phyloP scores from a whole-genome alignment of 1,140 invertebrate genomes.

The Agrypnia vestita region DNA sequence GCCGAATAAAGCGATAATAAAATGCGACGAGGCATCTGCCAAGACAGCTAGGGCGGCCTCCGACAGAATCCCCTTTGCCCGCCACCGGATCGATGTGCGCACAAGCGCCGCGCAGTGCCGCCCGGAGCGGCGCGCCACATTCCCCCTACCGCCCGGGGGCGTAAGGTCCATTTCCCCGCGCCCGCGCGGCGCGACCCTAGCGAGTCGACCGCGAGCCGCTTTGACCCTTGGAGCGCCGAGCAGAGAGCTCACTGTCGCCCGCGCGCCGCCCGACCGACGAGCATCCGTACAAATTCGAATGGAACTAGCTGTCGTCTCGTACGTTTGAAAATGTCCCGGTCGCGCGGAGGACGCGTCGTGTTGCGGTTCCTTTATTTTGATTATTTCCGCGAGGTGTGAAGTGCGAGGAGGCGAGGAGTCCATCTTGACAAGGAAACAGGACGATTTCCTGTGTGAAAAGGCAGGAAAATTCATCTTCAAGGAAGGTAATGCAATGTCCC shows the following conservation, averaged over 20 bases:
- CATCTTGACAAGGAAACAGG: neutral
- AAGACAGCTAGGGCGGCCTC: constrained; percentile 1
- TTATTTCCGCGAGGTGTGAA: neutral
- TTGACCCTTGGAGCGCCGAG: neutral
- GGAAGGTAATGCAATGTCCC: constrained; percentile 15
- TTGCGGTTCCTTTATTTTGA: constrained; percentile 28
- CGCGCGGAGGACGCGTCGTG: constrained; percentile 21
- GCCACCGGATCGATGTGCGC: constrained; percentile 36
- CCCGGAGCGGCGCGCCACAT: neutral
- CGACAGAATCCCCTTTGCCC: constrained; percentile 21
- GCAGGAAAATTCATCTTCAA: constrained; percentile 35
- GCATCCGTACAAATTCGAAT: constrained; percentile 42
- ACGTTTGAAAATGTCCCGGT: constrained; percentile 7
- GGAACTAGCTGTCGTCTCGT: constrained; percentile 1
- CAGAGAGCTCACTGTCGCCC: neutral
- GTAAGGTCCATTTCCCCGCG: neutral
- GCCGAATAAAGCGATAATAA: neutral
- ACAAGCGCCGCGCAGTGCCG: constrained; percentile 27
- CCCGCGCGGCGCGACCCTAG: constrained; percentile 5
- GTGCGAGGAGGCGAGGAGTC: neutral
- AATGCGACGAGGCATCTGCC: neutral
- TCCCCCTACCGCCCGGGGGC: neutral
- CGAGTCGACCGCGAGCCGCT: neutral
- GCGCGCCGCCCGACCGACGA: neutral
- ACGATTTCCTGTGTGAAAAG: constrained; percentile 34